Evolutionary conservation across 2,113 vertebrate genomes (phyloP).

Genomic region (Oreocharis arfaki): DNA sequence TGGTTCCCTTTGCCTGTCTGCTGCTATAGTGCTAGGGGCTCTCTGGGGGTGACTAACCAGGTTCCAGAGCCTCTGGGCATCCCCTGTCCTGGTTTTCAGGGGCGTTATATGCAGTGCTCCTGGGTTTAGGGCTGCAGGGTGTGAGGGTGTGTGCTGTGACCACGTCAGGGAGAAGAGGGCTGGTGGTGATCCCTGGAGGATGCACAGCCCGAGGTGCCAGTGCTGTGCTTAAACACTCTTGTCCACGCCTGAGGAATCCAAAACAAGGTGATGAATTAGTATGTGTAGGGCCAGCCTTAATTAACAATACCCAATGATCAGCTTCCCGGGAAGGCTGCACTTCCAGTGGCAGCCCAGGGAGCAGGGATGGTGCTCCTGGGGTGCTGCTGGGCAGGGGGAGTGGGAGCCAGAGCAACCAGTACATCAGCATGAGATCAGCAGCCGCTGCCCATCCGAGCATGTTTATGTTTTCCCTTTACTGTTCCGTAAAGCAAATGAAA

Average conservation of each 20-base stretch:
- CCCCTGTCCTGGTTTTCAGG: background rate
- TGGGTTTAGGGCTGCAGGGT: background rate
- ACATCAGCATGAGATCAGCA: background rate
- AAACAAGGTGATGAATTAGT: background rate
- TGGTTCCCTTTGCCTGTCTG: background rate
- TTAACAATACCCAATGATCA: background rate
- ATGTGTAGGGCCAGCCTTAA: background rate
- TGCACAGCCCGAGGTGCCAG: rapidly evolving
- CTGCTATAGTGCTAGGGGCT: rapidly evolving
- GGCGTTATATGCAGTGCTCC: rapidly evolving
- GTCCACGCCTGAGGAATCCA: background rate
- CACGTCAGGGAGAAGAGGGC: background rate
- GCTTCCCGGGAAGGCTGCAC: background rate
- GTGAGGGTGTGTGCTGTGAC: rapidly evolving
- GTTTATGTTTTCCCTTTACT: background rate
- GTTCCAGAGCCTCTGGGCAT: background rate
- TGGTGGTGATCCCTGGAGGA: background rate
- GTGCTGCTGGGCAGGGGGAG: background rate
- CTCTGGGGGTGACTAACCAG: rapidly evolving
- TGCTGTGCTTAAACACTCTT: background rate
- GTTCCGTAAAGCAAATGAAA: background rate
- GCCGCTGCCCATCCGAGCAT: background rate
- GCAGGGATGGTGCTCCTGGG: background rate
- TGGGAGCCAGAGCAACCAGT: background rate
- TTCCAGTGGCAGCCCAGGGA: background rate